These are phyloP conservation scores for Sesamia nonagrioides DNA, from an alignment of 1,140 invertebrate genomes.

Conservation along the genomic window DNA sequence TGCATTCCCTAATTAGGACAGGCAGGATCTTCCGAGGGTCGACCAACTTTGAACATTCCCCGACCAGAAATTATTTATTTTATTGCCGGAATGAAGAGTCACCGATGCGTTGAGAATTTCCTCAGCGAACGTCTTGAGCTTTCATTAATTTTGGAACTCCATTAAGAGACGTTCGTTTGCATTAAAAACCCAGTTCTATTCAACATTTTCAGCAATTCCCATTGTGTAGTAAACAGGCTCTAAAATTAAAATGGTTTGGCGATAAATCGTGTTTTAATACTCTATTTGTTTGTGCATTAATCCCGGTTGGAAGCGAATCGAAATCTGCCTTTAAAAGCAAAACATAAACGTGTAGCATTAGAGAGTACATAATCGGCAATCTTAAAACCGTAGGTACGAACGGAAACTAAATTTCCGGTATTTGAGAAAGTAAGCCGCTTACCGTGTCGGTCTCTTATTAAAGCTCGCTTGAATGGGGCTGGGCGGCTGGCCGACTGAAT, in stretches of 20 bases:
- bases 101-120: conserved; percentile 41
- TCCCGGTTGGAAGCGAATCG: conserved; percentile 18
- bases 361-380: conserved; percentile 48
- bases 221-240: neutral
- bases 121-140: conserved; percentile 12
- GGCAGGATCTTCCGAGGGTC: conserved; percentile 27
- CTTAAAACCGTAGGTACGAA: conserved; percentile 49
- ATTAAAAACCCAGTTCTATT: neutral
- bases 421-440: conserved; percentile 66
- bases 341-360: conserved; percentile 21
- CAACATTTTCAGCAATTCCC: conserved; percentile 2
- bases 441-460: conserved; percentile 65
- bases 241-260: conserved; percentile 28
- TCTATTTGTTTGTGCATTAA: conserved; percentile 24
- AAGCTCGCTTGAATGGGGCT: conserved; percentile 61
- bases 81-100: conserved; percentile 32
- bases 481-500: conserved; percentile 56
- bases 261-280: conserved; percentile 35
- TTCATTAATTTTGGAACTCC: conserved; percentile 35
- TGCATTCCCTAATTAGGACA: conserved; percentile 56
- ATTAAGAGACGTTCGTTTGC: conserved; percentile 8
- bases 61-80: conserved; percentile 48
- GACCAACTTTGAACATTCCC: conserved; percentile 47
- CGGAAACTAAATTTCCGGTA: conserved; percentile 67
- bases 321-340: conserved; percentile 13